phyloP scores from a whole-genome alignment of 2,888 invertebrate species.

The Euclidia mi region DNA sequence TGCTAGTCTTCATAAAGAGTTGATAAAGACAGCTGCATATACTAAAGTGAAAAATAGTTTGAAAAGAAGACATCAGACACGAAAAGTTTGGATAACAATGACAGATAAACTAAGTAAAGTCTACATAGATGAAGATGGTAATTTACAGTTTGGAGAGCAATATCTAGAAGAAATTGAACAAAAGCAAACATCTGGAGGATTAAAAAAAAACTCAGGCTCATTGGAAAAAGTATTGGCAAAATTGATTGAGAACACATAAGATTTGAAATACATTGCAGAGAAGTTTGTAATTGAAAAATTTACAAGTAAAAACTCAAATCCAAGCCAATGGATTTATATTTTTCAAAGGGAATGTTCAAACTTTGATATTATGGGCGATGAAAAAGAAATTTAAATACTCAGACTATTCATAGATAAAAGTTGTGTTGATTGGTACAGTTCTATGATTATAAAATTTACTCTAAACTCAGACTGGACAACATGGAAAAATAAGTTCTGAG shows the following conservation, averaged over 20 bases:
- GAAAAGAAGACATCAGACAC: constrained; percentile 8
- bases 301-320: constrained; percentile 36
- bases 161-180: no score
- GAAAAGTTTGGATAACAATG: constrained; percentile 4
- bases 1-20: no score
- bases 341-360: constrained; percentile 59
- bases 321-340: no score
- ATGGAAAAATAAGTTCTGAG: no score
- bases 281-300: constrained; percentile 59
- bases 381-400: constrained; percentile 38
- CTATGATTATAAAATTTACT: no score
- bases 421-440: no score
- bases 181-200: constrained; percentile 7
- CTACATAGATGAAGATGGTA: constrained; percentile 22
- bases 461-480: no score
- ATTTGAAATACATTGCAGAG: constrained; percentile 44
- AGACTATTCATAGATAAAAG: no score
- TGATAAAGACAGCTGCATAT: no score
- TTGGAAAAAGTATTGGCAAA: no score
- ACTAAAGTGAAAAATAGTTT: constrained; percentile 1
- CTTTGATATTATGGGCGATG: no score
- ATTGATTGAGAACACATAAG: no score
- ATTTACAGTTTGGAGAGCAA: constrained; percentile 35
- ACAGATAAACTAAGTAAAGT: constrained; percentile 16
- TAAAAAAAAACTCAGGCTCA: constrained; percentile 19